Base-by-base conservation (phyloP, 2,113 vertebrate genomes). In the Poeciliopsis turrubarensis region DNA sequence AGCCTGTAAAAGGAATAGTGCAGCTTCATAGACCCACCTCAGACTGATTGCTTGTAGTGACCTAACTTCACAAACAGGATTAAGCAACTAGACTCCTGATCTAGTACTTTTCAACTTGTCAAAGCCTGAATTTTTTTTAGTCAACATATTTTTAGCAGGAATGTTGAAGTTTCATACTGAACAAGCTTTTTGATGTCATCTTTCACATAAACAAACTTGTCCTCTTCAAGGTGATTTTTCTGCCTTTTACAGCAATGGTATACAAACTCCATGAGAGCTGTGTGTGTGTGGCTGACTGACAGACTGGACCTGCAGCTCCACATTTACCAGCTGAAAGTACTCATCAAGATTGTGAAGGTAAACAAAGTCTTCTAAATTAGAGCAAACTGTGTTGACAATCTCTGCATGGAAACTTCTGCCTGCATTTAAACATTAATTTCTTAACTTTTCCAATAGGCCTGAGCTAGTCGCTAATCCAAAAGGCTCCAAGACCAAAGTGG, bases 321-420 rank as follows among this genome's bases (percentile, higher is more conserved):
- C 90, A 91, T 95, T 79, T 98, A 97, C 94, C 98, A 99, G 90
- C 95, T 99, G 91, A 99, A 98, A 92, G 98, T 96, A 0, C 97
- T 99, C 92, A 99, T 99, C 94, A 98, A 96, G 91, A 98, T 99
- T 68, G 96, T 99, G 68, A 99, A 99, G 97, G 98, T 99, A 95
- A 95, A 30, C 3, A 54, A 37, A 66, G 2, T 8, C 25, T 10
- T n/a, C 6, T 9, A 57, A 57, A 57, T 9, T 22, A 57, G 25
- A 25, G 51, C 51, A 57, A 57, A 57, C 51, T 57, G 25, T n/a
- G 9, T 22, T 19, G 17, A 47, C 4, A 17, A 47, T n/a, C 7
- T n/a, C 51, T 57, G 51, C 51, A 25, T n/a, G 19, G 9, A 57
- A n/a, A 9, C 10, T 10, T 9, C 9, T 57, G 22, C n/a, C 25